Conservation (phyloP, 1,140 invertebrate species). For the Dendroctonus valens region DNA sequence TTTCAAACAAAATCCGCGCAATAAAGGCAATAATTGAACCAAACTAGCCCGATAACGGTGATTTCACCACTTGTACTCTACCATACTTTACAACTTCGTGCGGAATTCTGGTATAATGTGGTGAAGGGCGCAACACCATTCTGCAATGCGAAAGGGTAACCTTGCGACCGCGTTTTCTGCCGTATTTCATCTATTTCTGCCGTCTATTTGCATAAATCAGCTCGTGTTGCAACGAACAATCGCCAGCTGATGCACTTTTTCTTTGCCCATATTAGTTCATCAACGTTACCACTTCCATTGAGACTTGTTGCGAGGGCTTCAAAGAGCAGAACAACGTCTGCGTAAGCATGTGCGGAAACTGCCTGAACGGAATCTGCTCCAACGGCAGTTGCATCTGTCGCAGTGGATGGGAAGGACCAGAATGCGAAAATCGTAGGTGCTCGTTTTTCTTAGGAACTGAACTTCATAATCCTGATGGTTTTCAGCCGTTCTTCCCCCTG, state of each 20-base stretch:
- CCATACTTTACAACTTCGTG: neutral
- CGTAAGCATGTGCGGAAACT: slow-evolving; percentile 52
- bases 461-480: no score
- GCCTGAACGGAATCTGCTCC: slow-evolving; percentile 53
- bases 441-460: neutral
- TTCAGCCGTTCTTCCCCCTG: no score
- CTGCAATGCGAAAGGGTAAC: neutral
- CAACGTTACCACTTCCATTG: slow-evolving; percentile 52
- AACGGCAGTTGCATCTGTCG: slow-evolving; percentile 47
- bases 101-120: neutral
- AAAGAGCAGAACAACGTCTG: slow-evolving; percentile 54
- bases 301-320: slow-evolving; percentile 56
- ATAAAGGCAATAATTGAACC: no score
- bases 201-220: no score
- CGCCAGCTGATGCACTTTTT: neutral
- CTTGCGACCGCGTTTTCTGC: no score
- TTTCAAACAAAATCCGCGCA: no score
- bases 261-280: slow-evolving; percentile 2
- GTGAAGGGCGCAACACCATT: neutral
- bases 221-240: no score
- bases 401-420: slow-evolving; percentile 31
- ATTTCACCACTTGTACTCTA: no score
- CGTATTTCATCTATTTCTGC: no score
- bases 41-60: no score
- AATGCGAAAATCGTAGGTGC: slow-evolving; percentile 28